These are phyloP conservation scores for Otolemur crassicaudatus DNA, from an alignment of 2,797 vertebrate genomes.

Conservation along the genomic window DNA sequence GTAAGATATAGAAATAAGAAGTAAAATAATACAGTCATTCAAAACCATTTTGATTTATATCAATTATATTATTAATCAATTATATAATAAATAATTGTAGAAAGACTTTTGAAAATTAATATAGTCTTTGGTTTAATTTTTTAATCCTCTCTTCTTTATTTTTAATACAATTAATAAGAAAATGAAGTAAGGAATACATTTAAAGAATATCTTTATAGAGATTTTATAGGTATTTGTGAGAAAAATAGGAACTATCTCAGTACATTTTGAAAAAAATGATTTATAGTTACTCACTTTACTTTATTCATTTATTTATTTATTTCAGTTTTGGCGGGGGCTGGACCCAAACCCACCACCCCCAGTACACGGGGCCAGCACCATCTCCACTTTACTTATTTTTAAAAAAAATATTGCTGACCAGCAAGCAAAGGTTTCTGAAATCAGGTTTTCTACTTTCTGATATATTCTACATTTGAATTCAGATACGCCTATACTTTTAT, in stretches of 20 bases:
- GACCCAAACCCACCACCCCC: no score
- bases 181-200: neutral
- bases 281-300: neutral
- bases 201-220: neutral
- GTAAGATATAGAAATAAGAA: neutral
- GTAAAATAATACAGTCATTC: neutral
- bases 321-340: no score
- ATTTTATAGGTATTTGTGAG: neutral
- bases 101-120: neutral
- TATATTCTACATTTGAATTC: conserved; percentile 19
- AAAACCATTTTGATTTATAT: neutral
- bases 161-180: neutral
- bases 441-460: neutral
- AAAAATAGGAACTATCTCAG: neutral
- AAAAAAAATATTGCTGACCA: neutral
- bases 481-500: neutral
- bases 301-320: neutral
- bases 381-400: neutral
- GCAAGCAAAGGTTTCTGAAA: neutral
- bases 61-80: no score
- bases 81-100: neutral
- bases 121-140: neutral
- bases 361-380: no score
- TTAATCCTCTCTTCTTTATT: neutral
- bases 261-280: neutral